Base-by-base conservation (phyloP, 2,888 invertebrate genomes). In the Leistus spinibarbis region DNA sequence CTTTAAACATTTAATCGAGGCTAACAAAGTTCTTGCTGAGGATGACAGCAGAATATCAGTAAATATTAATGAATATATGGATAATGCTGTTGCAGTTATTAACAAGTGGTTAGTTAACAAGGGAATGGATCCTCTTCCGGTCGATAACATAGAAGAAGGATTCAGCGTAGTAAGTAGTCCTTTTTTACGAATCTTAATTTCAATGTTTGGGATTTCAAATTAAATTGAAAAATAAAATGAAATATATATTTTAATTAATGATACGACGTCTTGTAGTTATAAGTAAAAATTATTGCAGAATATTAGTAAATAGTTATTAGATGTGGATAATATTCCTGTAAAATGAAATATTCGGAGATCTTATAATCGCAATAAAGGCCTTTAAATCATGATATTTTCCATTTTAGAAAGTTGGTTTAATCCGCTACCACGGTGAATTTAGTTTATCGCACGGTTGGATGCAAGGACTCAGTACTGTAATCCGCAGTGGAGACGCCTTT, bases 361-460 rank as follows among this genome's bases (percentile, higher is more conserved):
- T n/a, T n/a, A n/a, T n/a, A n/a, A n/a, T n/a, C n/a, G n/a, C n/a
- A n/a, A n/a, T n/a, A n/a, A n/a, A n/a, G n/a, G n/a, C n/a, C 13
- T 53, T 10, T 10, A 10, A 53, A 10, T 53, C 9, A 53, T n/a
- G n/a, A n/a, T 19, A 3, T 62, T 62, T 16, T 3, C n/a, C 13
- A 66, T 53, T 66, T 24, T 81, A 88, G 88, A 86, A 83, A 79
- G 84, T 86, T 2, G 4, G 88, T 9, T 80, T 86, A 69, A 82
- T 89, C 56, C 88, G 87, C 0, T 89, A 88, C 82, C 87, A 88
- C 78, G 89, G 89, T 0, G 86, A 86, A 84, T 79, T 89, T 72
- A 85, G 83, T 74, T 83, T 89, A 77, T 83, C 85, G 68, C 81
- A 87, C 74, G 89, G 89, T 0, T 80, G 82, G 79, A 84, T 89